Evolutionary conservation across 1,140 invertebrate species (phyloP), one percentile per base, ranked within the genome.

Genomic region (Pseudomyrmex sp.): DNA sequence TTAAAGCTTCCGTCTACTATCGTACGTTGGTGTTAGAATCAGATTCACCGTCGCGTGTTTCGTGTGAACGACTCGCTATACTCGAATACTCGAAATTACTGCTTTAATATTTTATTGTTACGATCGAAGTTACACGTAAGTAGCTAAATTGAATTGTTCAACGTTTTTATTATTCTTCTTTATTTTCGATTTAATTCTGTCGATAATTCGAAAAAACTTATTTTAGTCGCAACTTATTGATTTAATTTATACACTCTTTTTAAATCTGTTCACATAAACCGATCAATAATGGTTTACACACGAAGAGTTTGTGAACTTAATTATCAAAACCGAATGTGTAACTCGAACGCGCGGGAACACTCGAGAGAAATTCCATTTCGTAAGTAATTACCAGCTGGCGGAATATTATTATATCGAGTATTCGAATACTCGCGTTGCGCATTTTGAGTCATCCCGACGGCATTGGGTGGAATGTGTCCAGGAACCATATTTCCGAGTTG

Each of bases 401-500:
- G 59, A 80, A 61, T 46, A 72, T 72, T 58, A 72, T 35, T 35
- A 35, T 35, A 35, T 72, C 23, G 76, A 80, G 72, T 80, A 80
- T 80, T 80, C 76, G 66, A 80, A 72, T 80, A 80, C 35, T 35
- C 35, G 35, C 66, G 20, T 72, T 59, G 76, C 44, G 59, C 66
- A 80, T 44, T 59, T 70, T n/a, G 52, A 79, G 44, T 59, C 46
- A 79, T 80, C 54, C n/a, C 76, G 44, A 80, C 54, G 66, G 66
- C 58, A 48, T 12, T 72, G 65, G 56, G 76, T 80, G 76, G 76
- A 80, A 80, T 80, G 76, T 66, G 76, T 80, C 76, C 76, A 72
- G 54, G 76, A 80, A 80, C 66, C 76, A 80, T 80, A 59, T 80
- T 77, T 80, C 54, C 76, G 44, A 72, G 76, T 80, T 62, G 66